Conservation (phyloP, 2,888 invertebrate genomes). For the Hipparchia sbordonii region DNA sequence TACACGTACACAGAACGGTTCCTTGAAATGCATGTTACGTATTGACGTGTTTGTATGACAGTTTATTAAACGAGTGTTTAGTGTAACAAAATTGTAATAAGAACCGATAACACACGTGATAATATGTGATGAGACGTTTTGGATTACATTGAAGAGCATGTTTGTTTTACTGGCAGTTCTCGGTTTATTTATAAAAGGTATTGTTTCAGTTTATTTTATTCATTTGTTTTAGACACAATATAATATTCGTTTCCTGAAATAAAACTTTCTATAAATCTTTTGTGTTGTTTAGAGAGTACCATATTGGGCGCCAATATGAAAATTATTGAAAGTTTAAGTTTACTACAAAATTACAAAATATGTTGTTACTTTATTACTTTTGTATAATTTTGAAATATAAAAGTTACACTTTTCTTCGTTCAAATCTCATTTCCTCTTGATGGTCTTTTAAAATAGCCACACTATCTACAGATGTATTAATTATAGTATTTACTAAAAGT, state of each 20-base stretch:
- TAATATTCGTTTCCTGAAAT: neutral
- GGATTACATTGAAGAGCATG: constrained; percentile 70
- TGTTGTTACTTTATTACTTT: no score
- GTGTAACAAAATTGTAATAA: constrained; percentile 40
- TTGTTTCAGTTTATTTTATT: constrained; percentile 28
- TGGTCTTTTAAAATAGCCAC: no score
- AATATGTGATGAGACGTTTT: constrained; percentile 69
- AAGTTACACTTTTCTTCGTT: no score
- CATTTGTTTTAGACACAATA: neutral
- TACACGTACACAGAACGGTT: constrained; percentile 49
- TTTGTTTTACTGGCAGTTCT: constrained; percentile 68
- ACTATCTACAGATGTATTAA: no score
- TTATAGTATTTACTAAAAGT: no score
- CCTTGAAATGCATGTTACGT: constrained; percentile 40
- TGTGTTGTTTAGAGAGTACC: neutral
- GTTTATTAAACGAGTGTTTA: constrained; percentile 44
- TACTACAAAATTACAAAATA: no score
- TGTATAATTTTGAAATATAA: no score
- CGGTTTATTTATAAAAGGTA: constrained; percentile 75
- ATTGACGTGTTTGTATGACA: constrained; percentile 23
- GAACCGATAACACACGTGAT: constrained; percentile 55
- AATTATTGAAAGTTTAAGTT: no score
- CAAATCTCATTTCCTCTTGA: no score
- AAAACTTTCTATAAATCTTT: neutral
- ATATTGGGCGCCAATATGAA: neutral